Conservation (phyloP, 2,888 invertebrate species). For the Polydrusus tereticollis region DNA sequence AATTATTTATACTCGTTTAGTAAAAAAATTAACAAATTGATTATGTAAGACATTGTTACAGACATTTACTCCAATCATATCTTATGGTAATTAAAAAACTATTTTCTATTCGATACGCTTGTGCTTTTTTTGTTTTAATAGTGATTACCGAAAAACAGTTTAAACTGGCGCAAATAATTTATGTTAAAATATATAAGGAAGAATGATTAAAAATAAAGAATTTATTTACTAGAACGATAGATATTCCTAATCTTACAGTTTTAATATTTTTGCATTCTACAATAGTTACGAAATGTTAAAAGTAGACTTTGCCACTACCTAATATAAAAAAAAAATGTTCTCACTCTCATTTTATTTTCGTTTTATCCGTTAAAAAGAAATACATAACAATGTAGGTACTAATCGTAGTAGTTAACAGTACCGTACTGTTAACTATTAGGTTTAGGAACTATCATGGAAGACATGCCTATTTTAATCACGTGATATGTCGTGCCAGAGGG, state of each 20-base stretch:
- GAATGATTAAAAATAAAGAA: background rate
- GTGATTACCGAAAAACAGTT: background rate
- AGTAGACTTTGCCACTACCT: no score
- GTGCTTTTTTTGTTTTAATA: background rate
- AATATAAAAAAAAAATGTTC: no score
- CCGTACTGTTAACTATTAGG: no score
- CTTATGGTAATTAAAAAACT: slow-evolving; percentile 10
- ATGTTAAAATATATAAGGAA: background rate
- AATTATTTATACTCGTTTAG: background rate
- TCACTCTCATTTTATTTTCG: no score
- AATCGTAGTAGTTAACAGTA: no score
- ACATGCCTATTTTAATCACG: no score
- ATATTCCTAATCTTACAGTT: background rate
- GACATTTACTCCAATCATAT: background rate
- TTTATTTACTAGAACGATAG: background rate
- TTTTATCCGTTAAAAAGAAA: no score
- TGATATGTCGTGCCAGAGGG: no score
- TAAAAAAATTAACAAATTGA: background rate
- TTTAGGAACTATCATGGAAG: no score
- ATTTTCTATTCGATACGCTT: slow-evolving; percentile 9
- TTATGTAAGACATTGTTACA: background rate
- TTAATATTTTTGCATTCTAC: background rate
- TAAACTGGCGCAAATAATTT: background rate
- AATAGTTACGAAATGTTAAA: no score
- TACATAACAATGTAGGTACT: no score